These are phyloP conservation scores for Nomada ruficornis DNA, from an alignment of 2,888 invertebrate genomes.

Conservation along the genomic window DNA sequence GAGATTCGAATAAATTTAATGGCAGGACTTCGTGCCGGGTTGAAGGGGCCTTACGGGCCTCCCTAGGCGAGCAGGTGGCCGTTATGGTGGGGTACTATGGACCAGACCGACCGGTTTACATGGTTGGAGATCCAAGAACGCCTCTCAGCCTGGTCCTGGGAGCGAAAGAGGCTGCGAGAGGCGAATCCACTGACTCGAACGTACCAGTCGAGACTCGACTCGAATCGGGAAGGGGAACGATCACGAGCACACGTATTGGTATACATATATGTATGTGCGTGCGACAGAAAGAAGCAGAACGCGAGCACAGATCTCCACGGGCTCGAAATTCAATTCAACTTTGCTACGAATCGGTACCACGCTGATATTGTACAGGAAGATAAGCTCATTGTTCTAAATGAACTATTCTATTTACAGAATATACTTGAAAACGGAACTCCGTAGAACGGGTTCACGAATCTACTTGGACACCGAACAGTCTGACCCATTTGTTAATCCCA, in stretches of 20 bases:
- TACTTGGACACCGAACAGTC: too few species aligned
- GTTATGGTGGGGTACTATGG: slow-evolving; percentile 75
- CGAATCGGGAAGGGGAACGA: slow-evolving; percentile 35
- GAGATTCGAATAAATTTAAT: slow-evolving; percentile 82
- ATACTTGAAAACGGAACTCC: background rate
- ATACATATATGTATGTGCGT: background rate
- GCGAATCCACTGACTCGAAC: slow-evolving; percentile 37
- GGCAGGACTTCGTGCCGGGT: slow-evolving; percentile 75
- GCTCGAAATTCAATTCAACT: too few species aligned
- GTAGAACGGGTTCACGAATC: background rate
- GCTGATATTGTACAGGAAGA: background rate
- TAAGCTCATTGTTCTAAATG: too few species aligned
- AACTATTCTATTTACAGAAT: background rate
- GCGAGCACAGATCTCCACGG: slow-evolving; percentile 21
- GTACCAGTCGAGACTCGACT: slow-evolving; percentile 34
- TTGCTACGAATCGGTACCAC: background rate
- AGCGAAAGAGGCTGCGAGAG: slow-evolving; percentile 55
- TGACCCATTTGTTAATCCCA: too few species aligned
- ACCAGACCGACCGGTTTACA: slow-evolving; percentile 84
- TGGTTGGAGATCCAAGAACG: slow-evolving; percentile 78
- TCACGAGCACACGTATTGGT: slow-evolving; percentile 42
- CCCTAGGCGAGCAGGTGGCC: slow-evolving; percentile 80
- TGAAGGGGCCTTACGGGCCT: slow-evolving; percentile 72
- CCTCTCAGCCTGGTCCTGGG: slow-evolving; percentile 66
- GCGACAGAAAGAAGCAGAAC: slow-evolving; percentile 44